Evolutionary conservation across 2,888 invertebrate species (phyloP).

Genomic region (Arctia plantaginis): DNA sequence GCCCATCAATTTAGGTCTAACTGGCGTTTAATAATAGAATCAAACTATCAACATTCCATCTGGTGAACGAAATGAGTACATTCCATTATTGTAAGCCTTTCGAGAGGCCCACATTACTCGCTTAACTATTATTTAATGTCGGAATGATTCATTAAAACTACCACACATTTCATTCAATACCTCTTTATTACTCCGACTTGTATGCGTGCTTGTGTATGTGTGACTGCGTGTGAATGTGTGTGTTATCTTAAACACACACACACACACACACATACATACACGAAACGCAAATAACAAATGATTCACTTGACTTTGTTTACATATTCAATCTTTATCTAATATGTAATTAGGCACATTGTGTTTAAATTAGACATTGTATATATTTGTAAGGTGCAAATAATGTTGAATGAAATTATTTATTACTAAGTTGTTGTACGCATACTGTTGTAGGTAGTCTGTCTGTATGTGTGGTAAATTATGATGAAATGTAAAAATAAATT

Average conservation of each 20-base stretch:
- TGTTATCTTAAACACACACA: conserved; percentile 21
- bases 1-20: background rate
- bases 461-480: background rate
- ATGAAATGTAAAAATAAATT: background rate
- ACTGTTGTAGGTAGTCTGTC: background rate
- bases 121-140: conserved; percentile 21
- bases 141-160: conserved; percentile 13
- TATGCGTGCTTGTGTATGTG: conserved; percentile 7
- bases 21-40: background rate
- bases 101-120: conserved; percentile 8
- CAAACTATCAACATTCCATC: conserved; percentile 8
- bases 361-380: conserved; percentile 9
- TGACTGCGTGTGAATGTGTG: conserved; percentile 3
- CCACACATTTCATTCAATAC: conserved; percentile 15
- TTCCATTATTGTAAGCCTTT: conserved; percentile 8
- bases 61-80: conserved; percentile 4
- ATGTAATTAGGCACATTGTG: conserved; percentile 10
- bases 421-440: background rate
- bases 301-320: conserved; percentile 60
- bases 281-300: conserved; percentile 29
- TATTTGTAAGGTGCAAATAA: conserved; percentile 1
- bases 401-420: background rate
- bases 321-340: conserved; percentile 19
- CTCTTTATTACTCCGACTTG: conserved; percentile 2
- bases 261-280: no score